Conservation (phyloP, 2,888 invertebrate genomes). For the Lasioglossum malachurum region DNA sequence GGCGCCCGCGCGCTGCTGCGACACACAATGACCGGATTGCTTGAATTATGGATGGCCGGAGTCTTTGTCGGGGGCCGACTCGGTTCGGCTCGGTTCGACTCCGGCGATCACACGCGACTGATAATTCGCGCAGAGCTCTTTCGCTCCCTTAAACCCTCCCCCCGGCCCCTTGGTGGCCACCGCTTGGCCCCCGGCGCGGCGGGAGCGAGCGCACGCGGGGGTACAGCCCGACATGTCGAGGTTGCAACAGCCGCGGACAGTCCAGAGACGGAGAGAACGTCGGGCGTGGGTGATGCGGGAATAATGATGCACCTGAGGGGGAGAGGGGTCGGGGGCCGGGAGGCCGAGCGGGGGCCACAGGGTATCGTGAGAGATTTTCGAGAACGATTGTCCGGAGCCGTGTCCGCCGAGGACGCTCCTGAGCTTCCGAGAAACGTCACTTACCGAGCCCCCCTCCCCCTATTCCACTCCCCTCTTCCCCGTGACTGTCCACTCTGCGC, state of each 20-base stretch:
- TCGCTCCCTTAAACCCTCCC: neutral
- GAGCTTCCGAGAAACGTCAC: slow-evolving; percentile 72
- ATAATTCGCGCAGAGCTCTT: slow-evolving; percentile 74
- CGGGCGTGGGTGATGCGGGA: slow-evolving; percentile 72
- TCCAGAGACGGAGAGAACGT: slow-evolving; percentile 40
- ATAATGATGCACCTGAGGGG: slow-evolving; percentile 63
- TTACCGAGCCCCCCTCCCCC: slow-evolving; percentile 41
- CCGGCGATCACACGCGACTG: slow-evolving; percentile 80
- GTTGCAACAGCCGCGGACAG: slow-evolving; percentile 17
- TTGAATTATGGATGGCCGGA: slow-evolving; percentile 82
- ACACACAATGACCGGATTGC: slow-evolving; percentile 79
- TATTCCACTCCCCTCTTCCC: neutral
- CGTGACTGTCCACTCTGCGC: neutral
- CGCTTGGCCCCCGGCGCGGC: neutral
- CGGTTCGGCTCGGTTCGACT: slow-evolving; percentile 64
- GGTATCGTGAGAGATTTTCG: slow-evolving; percentile 69
- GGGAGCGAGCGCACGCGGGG: slow-evolving; percentile 21
- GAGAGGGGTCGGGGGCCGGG: slow-evolving; percentile 6
- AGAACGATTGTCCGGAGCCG: slow-evolving; percentile 69
- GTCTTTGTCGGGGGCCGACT: slow-evolving; percentile 78
- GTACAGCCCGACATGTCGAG: neutral
- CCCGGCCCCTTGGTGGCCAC: neutral
- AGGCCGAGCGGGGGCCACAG: neutral
- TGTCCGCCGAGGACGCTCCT: slow-evolving; percentile 41
- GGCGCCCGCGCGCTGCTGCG: slow-evolving; percentile 62